Percentiles rank a stretch among this genome's conserved stretches.
Evolutionary conservation across 2,113 vertebrate genomes (phyloP).

Genomic region (Trinectes maculatus): DNA sequence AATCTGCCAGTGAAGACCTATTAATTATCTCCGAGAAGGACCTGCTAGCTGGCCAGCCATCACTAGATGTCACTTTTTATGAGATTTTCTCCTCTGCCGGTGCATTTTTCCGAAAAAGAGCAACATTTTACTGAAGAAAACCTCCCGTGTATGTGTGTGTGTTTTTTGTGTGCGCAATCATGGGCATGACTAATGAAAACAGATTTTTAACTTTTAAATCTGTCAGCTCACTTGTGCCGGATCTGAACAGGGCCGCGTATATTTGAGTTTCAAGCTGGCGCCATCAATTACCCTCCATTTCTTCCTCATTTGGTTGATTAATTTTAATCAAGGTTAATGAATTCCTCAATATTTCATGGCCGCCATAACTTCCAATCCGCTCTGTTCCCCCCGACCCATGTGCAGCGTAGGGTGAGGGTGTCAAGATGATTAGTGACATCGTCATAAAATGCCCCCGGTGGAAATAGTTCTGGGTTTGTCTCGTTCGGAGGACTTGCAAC

Average conservation of each 20-base stretch:
- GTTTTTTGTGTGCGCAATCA: slow-evolving; percentile 40
- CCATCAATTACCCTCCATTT: slow-evolving; percentile 38
- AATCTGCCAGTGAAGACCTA: slow-evolving; percentile 75
- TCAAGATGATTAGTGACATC: slow-evolving; percentile 66
- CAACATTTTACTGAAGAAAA: slow-evolving; percentile 56
- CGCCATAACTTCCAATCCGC: slow-evolving; percentile 25
- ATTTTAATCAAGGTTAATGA: slow-evolving; percentile 66
- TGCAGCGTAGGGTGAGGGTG: slow-evolving; percentile 28
- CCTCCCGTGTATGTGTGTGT: no score
- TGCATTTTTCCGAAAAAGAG: slow-evolving; percentile 55
- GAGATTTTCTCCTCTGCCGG: slow-evolving; percentile 57
- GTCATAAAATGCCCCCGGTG: slow-evolving; percentile 44
- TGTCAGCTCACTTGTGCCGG: slow-evolving; percentile 30
- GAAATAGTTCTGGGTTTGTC: slow-evolving; percentile 41
- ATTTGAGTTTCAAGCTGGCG: slow-evolving; percentile 21
- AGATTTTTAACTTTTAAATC: slow-evolving; percentile 41
- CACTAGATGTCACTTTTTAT: slow-evolving; percentile 75
- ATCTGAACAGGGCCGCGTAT: slow-evolving; percentile 37
- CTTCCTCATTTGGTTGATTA: slow-evolving; percentile 45
- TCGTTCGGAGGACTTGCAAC: slow-evolving; percentile 34
- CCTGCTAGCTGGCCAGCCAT: slow-evolving; percentile 69
- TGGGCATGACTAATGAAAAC: slow-evolving; percentile 57
- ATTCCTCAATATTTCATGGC: slow-evolving; percentile 60
- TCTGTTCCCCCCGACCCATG: slow-evolving; percentile 35
- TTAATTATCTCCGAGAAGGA: slow-evolving; percentile 77